Evolutionary conservation across 2,113 vertebrate species (phyloP).

Genomic region (Pluvialis apricaria): DNA sequence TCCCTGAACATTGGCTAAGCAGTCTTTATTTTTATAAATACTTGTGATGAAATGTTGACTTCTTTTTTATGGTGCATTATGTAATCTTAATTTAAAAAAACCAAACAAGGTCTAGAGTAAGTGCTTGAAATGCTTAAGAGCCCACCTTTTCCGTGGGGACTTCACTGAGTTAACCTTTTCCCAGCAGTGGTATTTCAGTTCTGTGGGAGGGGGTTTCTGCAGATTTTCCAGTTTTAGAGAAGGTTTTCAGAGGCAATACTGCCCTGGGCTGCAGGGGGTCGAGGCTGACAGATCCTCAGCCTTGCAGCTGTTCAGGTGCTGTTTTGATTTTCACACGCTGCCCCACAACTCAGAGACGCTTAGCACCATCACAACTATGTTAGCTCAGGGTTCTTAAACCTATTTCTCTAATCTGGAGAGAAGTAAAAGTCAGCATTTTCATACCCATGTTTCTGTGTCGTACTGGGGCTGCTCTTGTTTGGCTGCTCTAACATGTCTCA

Average conservation of each 20-base stretch:
- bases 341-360: not conserved
- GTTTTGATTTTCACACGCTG: not conserved
- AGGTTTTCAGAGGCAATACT: not conserved
- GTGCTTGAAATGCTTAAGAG: not conserved
- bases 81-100: not conserved
- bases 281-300: not conserved
- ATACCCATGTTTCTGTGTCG: not conserved
- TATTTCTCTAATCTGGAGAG: not conserved
- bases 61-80: not conserved
- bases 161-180: not conserved
- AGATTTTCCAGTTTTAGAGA: not conserved
- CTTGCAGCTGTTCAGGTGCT: not conserved
- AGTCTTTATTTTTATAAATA: not conserved
- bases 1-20: not conserved
- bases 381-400: not conserved
- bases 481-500: not conserved
- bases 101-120: not conserved
- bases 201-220: not conserved
- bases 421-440: not conserved
- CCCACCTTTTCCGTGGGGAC: not conserved
- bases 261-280: not conserved
- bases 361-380: not conserved
- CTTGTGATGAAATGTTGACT: not conserved
- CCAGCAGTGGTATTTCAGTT: not conserved
- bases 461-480: not conserved